Evolutionary conservation across 92 coral and sea anemone genomes (phyloP).

Genomic region (Porites evermanni): DNA sequence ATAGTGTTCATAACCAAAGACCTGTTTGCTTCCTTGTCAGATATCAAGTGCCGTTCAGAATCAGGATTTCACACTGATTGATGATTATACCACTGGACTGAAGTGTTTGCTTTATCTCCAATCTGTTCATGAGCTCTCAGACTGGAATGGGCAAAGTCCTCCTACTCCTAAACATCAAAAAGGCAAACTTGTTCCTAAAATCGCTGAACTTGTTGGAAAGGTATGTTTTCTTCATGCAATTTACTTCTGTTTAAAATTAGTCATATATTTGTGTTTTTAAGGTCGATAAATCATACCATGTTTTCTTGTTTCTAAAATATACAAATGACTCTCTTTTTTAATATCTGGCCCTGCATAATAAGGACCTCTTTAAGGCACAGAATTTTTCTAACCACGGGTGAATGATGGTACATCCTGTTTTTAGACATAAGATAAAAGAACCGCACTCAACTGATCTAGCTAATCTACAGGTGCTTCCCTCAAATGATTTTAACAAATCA

Average conservation of each 20-base stretch:
- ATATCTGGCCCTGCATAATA: too few relatives aligned
- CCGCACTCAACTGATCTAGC: too few relatives aligned
- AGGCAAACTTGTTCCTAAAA: constrained; percentile 92
- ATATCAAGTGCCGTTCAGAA: constrained; percentile 98
- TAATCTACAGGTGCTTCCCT: too few relatives aligned
- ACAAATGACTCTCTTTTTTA: too few relatives aligned
- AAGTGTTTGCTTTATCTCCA: constrained; percentile 95
- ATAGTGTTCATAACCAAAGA: too few relatives aligned
- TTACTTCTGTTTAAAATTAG: too few relatives aligned
- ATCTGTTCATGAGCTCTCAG: constrained; percentile 76
- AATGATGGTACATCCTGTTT: too few relatives aligned
- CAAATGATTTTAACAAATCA: too few relatives aligned
- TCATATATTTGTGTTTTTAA: neutral
- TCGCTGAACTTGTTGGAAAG: constrained; percentile 94
- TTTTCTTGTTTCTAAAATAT: neutral
- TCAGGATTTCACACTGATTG: constrained; percentile 93
- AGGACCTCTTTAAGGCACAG: too few relatives aligned
- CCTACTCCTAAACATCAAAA: constrained; percentile 92
- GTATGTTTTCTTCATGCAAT: constrained; percentile 30
- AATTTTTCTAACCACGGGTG: too few relatives aligned
- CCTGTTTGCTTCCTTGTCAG: constrained; percentile 25
- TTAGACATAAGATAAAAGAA: too few relatives aligned
- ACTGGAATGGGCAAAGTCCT: constrained; percentile 94
- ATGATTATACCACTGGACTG: constrained; percentile 89
- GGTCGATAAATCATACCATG: constrained; percentile 7